These are phyloP conservation scores for Ladona fulva DNA, from an alignment of 1,140 invertebrate species.

Conservation along the genomic window DNA sequence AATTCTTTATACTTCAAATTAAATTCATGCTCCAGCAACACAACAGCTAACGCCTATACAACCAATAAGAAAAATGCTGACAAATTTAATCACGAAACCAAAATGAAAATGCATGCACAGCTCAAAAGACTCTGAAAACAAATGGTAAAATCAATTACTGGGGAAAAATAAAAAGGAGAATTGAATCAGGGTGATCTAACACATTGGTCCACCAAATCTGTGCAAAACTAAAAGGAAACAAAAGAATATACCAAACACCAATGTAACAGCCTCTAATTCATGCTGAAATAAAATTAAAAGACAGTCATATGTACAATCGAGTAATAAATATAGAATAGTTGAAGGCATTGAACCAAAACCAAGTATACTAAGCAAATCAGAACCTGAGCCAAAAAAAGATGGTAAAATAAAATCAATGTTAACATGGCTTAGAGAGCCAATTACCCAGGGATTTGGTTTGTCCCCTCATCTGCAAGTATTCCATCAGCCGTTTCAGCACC, in stretches of 20 bases:
- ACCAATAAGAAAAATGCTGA: too few relatives aligned
- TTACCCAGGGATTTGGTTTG: slow-evolving; percentile 4
- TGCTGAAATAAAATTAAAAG: not conserved
- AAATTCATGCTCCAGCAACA: not conserved
- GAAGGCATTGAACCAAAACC: not conserved
- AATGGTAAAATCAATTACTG: not conserved
- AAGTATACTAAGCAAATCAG: not conserved
- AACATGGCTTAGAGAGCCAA: not conserved
- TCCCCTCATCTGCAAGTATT: not conserved
- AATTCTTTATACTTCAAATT: not conserved
- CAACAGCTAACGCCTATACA: not conserved
- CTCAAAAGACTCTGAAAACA: not conserved
- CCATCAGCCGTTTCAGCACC: not conserved
- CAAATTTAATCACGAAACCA: too few relatives aligned
- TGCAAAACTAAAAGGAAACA: not conserved
- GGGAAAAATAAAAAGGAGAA: not conserved
- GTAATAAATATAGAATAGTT: not conserved
- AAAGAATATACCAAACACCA: not conserved
- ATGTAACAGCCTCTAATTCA: not conserved
- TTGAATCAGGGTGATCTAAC: not conserved
- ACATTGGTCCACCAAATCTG: not conserved
- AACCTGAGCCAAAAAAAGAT: not conserved
- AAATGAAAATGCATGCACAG: not conserved
- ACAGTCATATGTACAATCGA: not conserved
- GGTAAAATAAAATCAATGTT: not conserved